phyloP scores from a whole-genome alignment of 92 coral and sea anemone species.

The Virgularia gustaviana region DNA sequence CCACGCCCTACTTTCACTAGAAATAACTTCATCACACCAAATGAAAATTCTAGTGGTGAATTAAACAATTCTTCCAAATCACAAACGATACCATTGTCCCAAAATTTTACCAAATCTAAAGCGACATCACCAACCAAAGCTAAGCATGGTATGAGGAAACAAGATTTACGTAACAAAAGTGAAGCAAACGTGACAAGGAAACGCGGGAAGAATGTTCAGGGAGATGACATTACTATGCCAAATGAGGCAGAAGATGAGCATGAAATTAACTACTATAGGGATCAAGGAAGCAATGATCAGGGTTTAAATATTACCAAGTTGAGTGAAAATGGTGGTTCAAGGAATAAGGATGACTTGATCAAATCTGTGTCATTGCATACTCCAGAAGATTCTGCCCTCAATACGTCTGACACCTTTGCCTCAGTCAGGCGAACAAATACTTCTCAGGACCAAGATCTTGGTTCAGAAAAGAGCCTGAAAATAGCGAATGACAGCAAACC shows the following conservation, averaged over 20 bases:
- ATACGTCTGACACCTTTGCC: not conserved
- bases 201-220: constrained; percentile 5
- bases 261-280: not conserved
- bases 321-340: not conserved
- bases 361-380: too few relatives aligned
- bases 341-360: not conserved
- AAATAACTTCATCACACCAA: too few relatives aligned
- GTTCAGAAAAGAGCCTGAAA: not conserved
- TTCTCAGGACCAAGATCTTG: not conserved
- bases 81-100: too few relatives aligned
- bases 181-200: not conserved
- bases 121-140: too few relatives aligned
- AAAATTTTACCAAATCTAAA: too few relatives aligned
- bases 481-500: not conserved
- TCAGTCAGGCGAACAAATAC: not conserved
- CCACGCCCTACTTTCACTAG: too few relatives aligned
- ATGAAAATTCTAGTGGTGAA: too few relatives aligned
- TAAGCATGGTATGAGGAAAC: too few relatives aligned
- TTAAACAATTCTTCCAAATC: too few relatives aligned
- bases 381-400: too few relatives aligned
- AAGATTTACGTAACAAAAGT: not conserved
- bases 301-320: not conserved
- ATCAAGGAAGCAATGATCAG: not conserved
- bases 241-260: not conserved
- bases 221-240: constrained; percentile 16